Base-by-base conservation (phyloP, 1,140 invertebrate species). In the Megathymus violae region DNA sequence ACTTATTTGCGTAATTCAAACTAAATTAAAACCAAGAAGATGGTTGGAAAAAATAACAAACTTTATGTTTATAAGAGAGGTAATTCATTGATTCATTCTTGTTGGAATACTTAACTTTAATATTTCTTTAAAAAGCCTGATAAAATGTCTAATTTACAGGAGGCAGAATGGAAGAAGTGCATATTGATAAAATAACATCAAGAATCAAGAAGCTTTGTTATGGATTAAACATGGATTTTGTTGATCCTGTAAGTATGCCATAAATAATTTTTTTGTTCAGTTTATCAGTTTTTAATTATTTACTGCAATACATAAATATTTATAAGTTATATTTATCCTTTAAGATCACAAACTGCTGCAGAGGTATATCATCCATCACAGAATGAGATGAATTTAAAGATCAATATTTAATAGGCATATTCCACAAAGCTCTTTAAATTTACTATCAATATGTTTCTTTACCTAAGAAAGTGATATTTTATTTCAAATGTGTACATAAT, bases 161-260 rank as follows among this genome's bases (percentile, higher is more conserved):
- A 94, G 98, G 97, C 0, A 93, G 96, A n/a, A 94, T 96, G 78
- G 98, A 99, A 89, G 94, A 96, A 74, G 96, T 99, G 2, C 96
- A 98, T 89, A 97, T 99, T 89, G 98, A 99, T 88, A 99, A 99
- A 94, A 99, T 99, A 59, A 99, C 98, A 1, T 98, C 97, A 0
- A 93, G 98, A 73, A 98, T 99, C 27, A 94, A 96, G 78, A 99
- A 99, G 82, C 92, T 99, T 47, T 99, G 98, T 80, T 99, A 99
- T 93, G 97, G 97, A 25, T 92, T 99, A 2, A 97, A 99, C 85
- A 96, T 96, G 94, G 97, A 99, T 59, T 99, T 96, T 93, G 95
- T 99, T 36, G 97, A 99, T 89, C 98, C 98, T 15, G 97, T 98
- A 93, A 95, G 86, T 85, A 62, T 11, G 25, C 41, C 38, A 22